These are phyloP conservation scores for Alentia gelatinosa DNA, from an alignment of 2,888 invertebrate species.

Conservation along the genomic window DNA sequence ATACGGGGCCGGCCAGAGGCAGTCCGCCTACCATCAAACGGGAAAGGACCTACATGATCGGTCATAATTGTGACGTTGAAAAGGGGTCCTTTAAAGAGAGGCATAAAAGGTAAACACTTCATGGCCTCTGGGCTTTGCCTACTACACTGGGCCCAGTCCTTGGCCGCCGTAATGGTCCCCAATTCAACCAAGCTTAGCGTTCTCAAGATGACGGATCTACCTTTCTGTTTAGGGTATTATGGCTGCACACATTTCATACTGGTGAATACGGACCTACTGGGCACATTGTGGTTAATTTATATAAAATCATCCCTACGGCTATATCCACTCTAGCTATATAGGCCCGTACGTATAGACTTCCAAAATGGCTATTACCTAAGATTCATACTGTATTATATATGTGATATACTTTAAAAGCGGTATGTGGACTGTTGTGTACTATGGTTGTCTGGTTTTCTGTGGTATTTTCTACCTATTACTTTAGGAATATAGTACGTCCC, in stretches of 20 bases:
- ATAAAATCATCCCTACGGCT: too few species aligned
- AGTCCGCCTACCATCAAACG: not conserved
- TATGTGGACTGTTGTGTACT: too few species aligned
- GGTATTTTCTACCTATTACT: too few species aligned
- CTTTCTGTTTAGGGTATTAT: not conserved
- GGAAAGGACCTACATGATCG: constrained; percentile 15
- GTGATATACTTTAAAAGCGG: too few species aligned
- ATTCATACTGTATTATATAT: too few species aligned
- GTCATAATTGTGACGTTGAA: constrained; percentile 5
- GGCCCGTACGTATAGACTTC: too few species aligned
- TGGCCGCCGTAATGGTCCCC: not conserved
- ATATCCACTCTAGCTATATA: too few species aligned
- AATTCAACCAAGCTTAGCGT: not conserved
- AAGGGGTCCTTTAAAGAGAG: not conserved
- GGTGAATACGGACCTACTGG: too few species aligned
- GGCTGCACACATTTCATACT: not conserved
- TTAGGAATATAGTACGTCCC: too few species aligned
- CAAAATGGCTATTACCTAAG: too few species aligned
- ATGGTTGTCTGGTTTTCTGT: too few species aligned
- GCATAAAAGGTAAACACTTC: constrained; percentile 42
- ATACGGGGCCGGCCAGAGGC: not conserved
- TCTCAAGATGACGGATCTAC: not conserved
- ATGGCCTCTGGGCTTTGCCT: not conserved
- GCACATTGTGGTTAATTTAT: too few species aligned
- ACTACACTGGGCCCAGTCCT: not conserved